Conservation (phyloP, 2,888 invertebrate species). For the Tenthredo livida region DNA sequence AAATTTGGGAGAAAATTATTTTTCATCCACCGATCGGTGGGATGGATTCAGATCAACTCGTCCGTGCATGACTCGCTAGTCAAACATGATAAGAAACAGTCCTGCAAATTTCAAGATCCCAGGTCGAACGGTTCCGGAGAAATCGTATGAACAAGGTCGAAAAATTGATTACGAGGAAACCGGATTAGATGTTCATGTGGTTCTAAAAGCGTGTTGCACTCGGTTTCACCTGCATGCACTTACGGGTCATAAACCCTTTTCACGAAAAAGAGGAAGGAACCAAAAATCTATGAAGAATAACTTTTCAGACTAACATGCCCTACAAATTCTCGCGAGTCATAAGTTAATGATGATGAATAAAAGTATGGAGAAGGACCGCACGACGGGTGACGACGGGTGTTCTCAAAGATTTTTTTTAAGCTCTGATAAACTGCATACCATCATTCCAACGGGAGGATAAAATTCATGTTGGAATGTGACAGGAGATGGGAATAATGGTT, state of each 20-base stretch:
- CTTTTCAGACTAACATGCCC: neutral
- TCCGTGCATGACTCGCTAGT: too few species aligned
- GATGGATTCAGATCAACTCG: too few species aligned
- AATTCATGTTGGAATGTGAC: neutral
- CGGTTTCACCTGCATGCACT: neutral
- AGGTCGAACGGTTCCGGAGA: too few species aligned
- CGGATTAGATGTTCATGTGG: neutral
- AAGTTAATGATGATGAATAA: neutral
- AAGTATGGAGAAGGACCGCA: neutral
- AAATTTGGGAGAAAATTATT: too few species aligned
- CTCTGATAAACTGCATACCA: neutral
- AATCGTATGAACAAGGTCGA: neutral
- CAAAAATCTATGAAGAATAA: neutral
- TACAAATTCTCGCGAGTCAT: neutral
- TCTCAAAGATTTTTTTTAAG: neutral
- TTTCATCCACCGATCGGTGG: too few species aligned
- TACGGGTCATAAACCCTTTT: neutral
- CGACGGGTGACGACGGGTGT: neutral
- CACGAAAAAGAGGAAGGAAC: neutral
- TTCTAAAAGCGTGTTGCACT: too few species aligned
- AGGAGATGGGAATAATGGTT: slow-evolving; percentile 12
- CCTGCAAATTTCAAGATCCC: too few species aligned
- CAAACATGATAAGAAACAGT: too few species aligned
- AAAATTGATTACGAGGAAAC: neutral
- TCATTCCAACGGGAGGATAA: neutral